Conservation (phyloP, 2,113 vertebrate species). For the Varanus komodoensis region DNA sequence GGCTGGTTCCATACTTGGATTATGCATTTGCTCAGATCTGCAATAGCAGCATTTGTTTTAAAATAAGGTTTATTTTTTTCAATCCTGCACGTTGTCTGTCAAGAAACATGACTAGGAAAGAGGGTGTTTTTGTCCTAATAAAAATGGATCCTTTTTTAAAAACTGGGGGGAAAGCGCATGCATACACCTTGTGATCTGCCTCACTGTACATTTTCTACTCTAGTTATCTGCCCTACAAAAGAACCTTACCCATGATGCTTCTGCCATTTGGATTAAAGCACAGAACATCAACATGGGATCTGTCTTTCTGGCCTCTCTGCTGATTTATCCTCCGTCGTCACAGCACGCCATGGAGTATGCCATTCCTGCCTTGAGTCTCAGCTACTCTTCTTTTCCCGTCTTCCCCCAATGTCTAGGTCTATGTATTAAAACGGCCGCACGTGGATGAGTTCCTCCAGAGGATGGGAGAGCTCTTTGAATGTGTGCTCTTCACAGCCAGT, state of each 20-base stretch:
- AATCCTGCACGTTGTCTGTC: background rate
- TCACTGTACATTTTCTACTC: background rate
- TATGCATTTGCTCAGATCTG: background rate
- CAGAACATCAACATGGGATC: no score
- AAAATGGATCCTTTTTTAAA: no score
- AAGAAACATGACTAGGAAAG: background rate
- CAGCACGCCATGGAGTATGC: no score
- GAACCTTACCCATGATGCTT: background rate
- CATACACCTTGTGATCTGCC: background rate
- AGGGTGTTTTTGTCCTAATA: background rate
- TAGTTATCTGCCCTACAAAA: background rate
- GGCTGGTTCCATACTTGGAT: background rate
- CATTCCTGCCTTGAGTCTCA: background rate
- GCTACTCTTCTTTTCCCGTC: background rate
- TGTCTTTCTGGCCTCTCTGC: background rate
- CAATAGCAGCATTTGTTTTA: background rate
- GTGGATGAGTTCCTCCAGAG: conserved; percentile 97
- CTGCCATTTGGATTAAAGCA: background rate
- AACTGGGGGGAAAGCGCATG: background rate
- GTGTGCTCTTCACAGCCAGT: conserved; percentile 97
- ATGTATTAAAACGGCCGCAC: conserved; percentile 94
- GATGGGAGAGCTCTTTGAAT: conserved; percentile 97
- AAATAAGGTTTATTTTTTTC: no score
- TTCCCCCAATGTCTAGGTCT: conserved; percentile 82
- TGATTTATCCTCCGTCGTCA: background rate